Conservation (phyloP, 2,888 invertebrate genomes). For the Drosophila greeni region DNA sequence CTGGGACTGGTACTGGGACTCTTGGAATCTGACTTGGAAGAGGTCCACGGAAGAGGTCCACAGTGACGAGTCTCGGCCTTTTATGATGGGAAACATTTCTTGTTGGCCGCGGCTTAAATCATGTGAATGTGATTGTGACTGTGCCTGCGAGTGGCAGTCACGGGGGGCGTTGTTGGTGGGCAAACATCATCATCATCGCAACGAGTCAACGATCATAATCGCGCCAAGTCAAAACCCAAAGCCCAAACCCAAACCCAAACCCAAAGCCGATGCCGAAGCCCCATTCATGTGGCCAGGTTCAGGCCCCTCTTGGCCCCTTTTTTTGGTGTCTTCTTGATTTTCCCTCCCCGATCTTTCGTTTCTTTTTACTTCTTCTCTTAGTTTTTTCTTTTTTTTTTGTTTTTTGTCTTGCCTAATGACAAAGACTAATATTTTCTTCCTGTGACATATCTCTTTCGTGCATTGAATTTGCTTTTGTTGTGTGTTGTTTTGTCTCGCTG, state of each 20-base stretch:
- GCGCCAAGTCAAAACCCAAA: conserved; percentile 8
- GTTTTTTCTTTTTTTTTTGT: conserved; percentile 36
- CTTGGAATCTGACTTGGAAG: conserved; percentile 19
- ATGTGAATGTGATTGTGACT: conserved; percentile 54
- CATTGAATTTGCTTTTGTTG: conserved; percentile 48
- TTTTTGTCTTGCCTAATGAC: conserved; percentile 76
- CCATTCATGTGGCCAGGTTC: conserved; percentile 34
- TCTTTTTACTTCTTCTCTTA: conserved; percentile 16
- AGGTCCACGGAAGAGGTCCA: conserved; percentile 27
- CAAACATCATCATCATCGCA: conserved; percentile 51
- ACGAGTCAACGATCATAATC: conserved; percentile 32
- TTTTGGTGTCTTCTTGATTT: conserved; percentile 13
- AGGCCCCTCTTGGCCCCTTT: conserved; percentile 9
- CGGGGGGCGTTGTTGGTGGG: conserved; percentile 69
- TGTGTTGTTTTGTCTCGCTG: conserved; percentile 27
- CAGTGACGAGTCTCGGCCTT: conserved; percentile 43
- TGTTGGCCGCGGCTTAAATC: conserved; percentile 60
- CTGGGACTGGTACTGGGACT: conserved; percentile 7
- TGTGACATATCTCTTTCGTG: conserved; percentile 75
- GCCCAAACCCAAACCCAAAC: background rate
- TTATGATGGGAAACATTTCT: conserved; percentile 70
- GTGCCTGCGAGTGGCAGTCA: conserved; percentile 25
- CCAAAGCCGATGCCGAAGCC: background rate
- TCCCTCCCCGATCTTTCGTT: conserved; percentile 17
- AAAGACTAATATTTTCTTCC: conserved; percentile 78